These are phyloP conservation scores for Muscicapa striata DNA, from an alignment of 2,797 vertebrate species.

Conservation along the genomic window DNA sequence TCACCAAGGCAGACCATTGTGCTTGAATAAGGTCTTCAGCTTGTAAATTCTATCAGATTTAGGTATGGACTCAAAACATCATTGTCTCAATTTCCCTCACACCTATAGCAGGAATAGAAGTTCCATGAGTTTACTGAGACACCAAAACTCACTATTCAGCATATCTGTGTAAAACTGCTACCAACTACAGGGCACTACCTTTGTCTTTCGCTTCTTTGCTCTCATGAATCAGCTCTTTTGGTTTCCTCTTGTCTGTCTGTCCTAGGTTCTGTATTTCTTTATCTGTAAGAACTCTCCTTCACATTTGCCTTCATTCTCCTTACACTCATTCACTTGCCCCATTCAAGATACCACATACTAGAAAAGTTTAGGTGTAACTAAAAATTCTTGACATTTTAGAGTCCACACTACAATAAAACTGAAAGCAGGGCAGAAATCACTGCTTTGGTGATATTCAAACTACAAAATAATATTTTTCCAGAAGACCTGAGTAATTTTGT, in stretches of 20 bases:
- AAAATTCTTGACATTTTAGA: not conserved
- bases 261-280: not conserved
- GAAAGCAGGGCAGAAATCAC: not conserved
- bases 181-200: not conserved
- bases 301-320: not conserved
- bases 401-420: not conserved
- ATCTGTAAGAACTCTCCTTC: not conserved
- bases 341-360: not conserved
- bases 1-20: not conserved
- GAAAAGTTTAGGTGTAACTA: not conserved
- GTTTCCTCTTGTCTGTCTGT: not conserved
- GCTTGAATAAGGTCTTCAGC: not conserved
- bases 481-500: not conserved
- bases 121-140: not conserved
- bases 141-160: not conserved
- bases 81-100: not conserved
- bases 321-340: not conserved
- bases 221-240: not conserved
- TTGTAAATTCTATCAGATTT: not conserved
- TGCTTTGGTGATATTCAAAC: not conserved
- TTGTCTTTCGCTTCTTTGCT: not conserved
- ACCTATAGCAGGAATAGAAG: not conserved
- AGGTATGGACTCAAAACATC: not conserved
- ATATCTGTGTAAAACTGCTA: not conserved
- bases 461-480: not conserved